Evolutionary conservation across 2,888 invertebrate genomes (phyloP).

Genomic region (Drosophila infuscata): DNA sequence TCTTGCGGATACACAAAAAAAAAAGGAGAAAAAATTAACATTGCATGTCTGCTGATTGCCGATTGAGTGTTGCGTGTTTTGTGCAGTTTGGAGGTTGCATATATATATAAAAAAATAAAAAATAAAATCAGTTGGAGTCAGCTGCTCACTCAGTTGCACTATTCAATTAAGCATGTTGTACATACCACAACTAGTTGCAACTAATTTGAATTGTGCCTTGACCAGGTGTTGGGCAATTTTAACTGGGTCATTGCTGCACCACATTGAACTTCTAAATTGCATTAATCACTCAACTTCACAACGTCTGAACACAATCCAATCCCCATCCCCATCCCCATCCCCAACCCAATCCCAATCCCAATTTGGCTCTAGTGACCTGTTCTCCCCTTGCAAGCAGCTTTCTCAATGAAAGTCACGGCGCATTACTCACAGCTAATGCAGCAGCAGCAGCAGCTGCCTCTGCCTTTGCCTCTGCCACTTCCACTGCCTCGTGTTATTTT

Average conservation of each 20-base stretch:
- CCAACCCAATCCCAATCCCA: not conserved
- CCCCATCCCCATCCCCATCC: not conserved
- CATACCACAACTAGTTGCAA: conserved; percentile 47
- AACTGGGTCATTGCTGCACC: conserved; percentile 49
- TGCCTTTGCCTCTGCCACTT: not conserved
- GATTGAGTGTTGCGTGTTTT: conserved; percentile 75
- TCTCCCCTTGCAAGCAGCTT: conserved; percentile 28
- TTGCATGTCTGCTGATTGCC: conserved; percentile 66
- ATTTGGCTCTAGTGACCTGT: conserved; percentile 7
- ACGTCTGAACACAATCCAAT: not conserved
- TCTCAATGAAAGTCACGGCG: conserved; percentile 45
- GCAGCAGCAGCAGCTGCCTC: conserved; percentile 7
- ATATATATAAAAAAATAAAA: conserved; percentile 5
- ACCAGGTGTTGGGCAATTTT: conserved; percentile 43
- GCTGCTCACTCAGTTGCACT: conserved; percentile 43
- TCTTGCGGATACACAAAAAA: conserved; percentile 55
- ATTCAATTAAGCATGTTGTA: conserved; percentile 64
- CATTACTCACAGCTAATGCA: conserved; percentile 47
- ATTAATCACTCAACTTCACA: conserved; percentile 44
- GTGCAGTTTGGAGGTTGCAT: conserved; percentile 53
- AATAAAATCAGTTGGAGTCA: conserved; percentile 34
- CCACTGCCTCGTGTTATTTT: conserved; percentile 7
- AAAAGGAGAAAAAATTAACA: not conserved
- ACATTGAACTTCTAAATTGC: conserved; percentile 36
- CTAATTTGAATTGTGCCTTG: conserved; percentile 51